Conservation (phyloP, 2,113 vertebrate genomes). For the Rostratula benghalensis region DNA sequence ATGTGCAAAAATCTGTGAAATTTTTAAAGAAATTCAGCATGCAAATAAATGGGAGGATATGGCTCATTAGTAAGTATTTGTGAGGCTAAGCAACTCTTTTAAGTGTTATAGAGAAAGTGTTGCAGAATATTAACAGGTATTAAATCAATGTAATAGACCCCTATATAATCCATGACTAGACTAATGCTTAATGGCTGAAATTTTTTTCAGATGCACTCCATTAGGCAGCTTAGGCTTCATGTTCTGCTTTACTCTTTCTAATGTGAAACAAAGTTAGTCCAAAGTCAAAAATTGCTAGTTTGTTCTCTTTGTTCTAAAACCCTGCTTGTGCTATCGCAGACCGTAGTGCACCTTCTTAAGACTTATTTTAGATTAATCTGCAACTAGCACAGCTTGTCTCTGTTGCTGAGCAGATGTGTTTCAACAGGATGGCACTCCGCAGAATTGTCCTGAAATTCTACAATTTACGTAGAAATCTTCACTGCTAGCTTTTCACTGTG, state of each 20-base stretch:
- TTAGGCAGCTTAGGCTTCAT: not conserved
- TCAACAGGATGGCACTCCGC: slow-evolving; percentile 8
- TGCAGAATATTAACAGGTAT: not conserved
- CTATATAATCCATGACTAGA: not conserved
- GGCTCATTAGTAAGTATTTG: not conserved
- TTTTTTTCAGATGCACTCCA: not conserved
- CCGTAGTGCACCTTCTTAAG: not conserved
- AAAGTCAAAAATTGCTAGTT: not conserved
- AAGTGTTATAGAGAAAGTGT: not conserved
- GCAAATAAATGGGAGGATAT: not conserved
- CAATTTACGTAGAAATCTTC: not conserved
- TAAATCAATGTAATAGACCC: not conserved
- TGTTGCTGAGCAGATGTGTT: slow-evolving; percentile 42
- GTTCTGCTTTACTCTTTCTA: not conserved
- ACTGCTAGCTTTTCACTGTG: not conserved
- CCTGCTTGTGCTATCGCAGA: rapidly evolving
- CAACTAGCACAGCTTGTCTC: slow-evolving; percentile 11
- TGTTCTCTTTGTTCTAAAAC: not conserved
- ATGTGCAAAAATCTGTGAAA: not conserved
- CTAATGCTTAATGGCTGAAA: not conserved
- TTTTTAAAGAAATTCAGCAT: not conserved
- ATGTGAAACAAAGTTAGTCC: not conserved
- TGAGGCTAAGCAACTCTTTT: not conserved
- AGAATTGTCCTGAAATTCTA: not conserved
- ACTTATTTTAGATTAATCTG: not conserved